A percentile compares a stretch with the other conserved stretches of the same genome.
These are phyloP conservation scores for Dynastes tityus DNA, from an alignment of 2,888 invertebrate species.

Conservation along the genomic window DNA sequence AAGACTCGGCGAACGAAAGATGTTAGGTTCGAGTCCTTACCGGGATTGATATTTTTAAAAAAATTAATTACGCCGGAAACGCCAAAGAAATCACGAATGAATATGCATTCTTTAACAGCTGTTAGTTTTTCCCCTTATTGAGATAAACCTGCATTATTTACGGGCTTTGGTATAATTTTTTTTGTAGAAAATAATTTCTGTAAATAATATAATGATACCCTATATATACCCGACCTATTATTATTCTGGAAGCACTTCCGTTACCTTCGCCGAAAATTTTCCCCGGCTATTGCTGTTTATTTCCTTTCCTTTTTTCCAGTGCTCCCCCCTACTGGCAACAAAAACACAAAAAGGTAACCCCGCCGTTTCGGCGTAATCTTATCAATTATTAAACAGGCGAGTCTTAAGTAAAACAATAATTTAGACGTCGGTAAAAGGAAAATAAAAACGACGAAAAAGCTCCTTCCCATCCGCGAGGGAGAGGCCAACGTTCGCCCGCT, in stretches of 20 bases:
- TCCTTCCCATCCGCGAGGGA: conserved; percentile 17
- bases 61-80: too few relatives aligned
- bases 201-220: too few relatives aligned
- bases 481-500: conserved; percentile 54
- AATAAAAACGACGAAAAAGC: conserved; percentile 64
- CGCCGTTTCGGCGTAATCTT: conserved; percentile 63
- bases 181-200: too few relatives aligned
- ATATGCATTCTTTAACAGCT: too few relatives aligned
- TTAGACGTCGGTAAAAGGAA: conserved; percentile 68
- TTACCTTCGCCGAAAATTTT: conserved; percentile 39
- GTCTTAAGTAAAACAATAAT: conserved; percentile 70
- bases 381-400: conserved; percentile 70
- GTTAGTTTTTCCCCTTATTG: too few relatives aligned
- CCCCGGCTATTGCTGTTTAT: conserved; percentile 43
- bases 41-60: too few relatives aligned
- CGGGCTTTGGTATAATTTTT: too few relatives aligned
- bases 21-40: too few relatives aligned
- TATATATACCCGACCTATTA: conserved; percentile 1
- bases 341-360: conserved; percentile 11
- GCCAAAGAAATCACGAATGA: too few relatives aligned
- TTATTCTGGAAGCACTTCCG: conserved; percentile 28
- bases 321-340: neutral
- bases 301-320: conserved; percentile 45
- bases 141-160: too few relatives aligned
- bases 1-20: too few relatives aligned